Conservation (phyloP, 2,888 invertebrate genomes). For the Luperina nickerlii region DNA sequence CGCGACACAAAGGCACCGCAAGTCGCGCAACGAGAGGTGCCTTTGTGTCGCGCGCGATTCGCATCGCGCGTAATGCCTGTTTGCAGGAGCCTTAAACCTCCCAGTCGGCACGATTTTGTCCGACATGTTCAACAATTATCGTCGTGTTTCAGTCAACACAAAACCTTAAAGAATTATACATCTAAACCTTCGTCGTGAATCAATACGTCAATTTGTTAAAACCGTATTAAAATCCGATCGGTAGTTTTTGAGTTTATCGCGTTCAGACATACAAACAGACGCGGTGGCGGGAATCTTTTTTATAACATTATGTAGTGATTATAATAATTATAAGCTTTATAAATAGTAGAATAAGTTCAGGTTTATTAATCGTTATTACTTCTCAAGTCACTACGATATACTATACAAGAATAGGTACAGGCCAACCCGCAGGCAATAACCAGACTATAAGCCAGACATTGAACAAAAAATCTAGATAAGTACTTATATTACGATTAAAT, state of each 20-base stretch:
- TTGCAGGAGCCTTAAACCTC: too few relatives aligned
- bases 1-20: too few relatives aligned
- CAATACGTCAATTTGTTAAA: not conserved
- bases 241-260: not conserved
- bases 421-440: not conserved
- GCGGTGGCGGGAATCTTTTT: not conserved
- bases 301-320: too few relatives aligned
- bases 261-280: not conserved
- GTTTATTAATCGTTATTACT: not conserved
- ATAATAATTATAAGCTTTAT: not conserved
- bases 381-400: not conserved
- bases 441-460: slow-evolving; percentile 37
- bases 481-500: slow-evolving; percentile 48
- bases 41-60: too few relatives aligned
- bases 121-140: not conserved
- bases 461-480: slow-evolving; percentile 54
- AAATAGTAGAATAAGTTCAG: not conserved
- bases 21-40: too few relatives aligned
- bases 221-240: too few relatives aligned
- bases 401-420: not conserved
- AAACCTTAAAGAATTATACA: not conserved
- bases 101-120: too few relatives aligned
- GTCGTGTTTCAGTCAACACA: not conserved
- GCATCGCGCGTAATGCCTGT: too few relatives aligned
- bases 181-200: not conserved